Conservation (phyloP, 2,113 vertebrate genomes). For the Chascanopsetta lugubris region DNA sequence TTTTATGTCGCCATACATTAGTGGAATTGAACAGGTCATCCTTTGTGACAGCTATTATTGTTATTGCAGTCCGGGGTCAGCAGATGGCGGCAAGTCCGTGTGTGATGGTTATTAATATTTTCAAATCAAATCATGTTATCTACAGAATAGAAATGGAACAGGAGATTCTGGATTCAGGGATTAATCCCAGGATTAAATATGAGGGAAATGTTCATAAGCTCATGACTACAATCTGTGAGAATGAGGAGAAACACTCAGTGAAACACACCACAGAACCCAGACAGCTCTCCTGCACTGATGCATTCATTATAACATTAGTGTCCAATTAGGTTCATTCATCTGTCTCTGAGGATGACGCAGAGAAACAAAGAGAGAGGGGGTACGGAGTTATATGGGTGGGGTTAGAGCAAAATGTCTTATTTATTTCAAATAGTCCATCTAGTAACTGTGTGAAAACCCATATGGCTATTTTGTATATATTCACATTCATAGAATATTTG, state of each 20-base stretch:
- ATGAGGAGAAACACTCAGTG: conserved; percentile 22
- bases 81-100: conserved; percentile 40
- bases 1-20: conserved; percentile 24
- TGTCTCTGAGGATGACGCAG: neutral
- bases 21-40: conserved; percentile 29
- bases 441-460: neutral
- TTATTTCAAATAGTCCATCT: neutral
- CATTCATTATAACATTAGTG: neutral
- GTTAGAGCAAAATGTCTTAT: neutral
- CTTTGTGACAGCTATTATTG: conserved; percentile 45
- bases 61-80: conserved; percentile 43
- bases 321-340: neutral
- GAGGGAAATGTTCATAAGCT: conserved; percentile 50
- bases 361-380: too few species aligned
- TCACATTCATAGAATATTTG: too few species aligned
- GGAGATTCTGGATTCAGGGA: conserved; percentile 51
- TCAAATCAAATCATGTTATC: conserved; percentile 70
- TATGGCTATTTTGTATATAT: too few species aligned
- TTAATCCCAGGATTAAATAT: conserved; percentile 79
- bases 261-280: neutral
- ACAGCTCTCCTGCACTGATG: neutral
- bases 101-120: conserved; percentile 72
- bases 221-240: conserved; percentile 40
- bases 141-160: conserved; percentile 69
- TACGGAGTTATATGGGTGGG: neutral